A percentile compares a stretch with the other conserved stretches of the same genome.
Evolutionary conservation across 2,113 vertebrate species (phyloP).

Genomic region (Pachycephala philippinensis): DNA sequence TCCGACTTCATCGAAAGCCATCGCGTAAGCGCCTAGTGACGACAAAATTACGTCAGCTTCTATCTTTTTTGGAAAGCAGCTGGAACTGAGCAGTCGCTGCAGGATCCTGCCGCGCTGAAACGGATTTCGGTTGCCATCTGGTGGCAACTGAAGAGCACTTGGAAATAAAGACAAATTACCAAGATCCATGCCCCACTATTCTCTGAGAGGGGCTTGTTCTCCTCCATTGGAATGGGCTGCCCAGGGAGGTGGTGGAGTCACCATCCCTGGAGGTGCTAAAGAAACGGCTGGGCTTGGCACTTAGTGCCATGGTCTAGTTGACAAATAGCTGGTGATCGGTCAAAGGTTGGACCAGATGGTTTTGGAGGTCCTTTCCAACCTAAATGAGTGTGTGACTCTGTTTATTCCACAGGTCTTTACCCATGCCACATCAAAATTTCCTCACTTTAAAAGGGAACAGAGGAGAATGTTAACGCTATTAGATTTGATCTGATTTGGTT

Average conservation of each 20-base stretch:
- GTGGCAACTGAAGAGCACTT: background rate
- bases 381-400: background rate
- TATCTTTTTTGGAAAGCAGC: background rate
- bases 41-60: background rate
- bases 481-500: background rate
- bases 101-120: background rate
- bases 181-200: background rate
- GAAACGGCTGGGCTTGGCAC: background rate
- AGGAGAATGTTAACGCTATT: background rate
- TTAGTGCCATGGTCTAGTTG: background rate
- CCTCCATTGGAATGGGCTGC: background rate
- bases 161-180: background rate
- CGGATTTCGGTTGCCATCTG: constrained; percentile 54
- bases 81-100: background rate
- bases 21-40: background rate
- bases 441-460: background rate
- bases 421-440: background rate
- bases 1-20: background rate
- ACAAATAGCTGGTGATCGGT: background rate
- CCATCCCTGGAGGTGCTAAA: background rate
- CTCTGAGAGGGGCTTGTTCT: background rate
- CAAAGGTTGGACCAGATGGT: background rate
- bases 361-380: background rate
- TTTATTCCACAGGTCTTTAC: background rate
- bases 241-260: background rate